Evolutionary conservation across 2,113 vertebrate species (phyloP).

Genomic region (Thermophis baileyi): DNA sequence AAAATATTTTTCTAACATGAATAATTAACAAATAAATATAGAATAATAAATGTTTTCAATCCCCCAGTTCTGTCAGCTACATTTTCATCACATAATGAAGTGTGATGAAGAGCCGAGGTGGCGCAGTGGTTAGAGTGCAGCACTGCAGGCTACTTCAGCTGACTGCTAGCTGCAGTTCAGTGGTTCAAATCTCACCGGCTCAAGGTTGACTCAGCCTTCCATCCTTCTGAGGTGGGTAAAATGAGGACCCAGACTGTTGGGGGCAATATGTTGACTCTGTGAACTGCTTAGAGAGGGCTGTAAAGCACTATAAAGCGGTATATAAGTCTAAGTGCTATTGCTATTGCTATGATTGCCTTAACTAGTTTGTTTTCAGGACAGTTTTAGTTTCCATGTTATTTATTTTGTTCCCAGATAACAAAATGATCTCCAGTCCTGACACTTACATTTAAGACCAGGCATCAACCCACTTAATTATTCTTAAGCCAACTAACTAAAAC

Average conservation of each 20-base stretch:
- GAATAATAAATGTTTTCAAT: neutral
- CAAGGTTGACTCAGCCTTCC: no score
- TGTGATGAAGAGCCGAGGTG: no score
- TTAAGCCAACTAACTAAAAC: neutral
- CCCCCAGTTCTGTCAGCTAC: neutral
- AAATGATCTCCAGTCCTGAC: neutral
- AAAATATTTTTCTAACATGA: neutral
- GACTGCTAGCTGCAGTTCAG: no score
- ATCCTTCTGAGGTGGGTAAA: no score
- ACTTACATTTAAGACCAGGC: neutral
- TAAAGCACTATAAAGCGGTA: no score
- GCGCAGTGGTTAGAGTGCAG: no score
- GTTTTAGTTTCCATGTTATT: neutral
- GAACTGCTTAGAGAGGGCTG: no score
- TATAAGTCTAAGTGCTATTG: no score
- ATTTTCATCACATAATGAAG: constrained; percentile 1
- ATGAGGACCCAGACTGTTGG: no score
- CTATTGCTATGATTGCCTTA: neutral
- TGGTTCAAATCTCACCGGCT: no score
- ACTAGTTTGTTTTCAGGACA: neutral
- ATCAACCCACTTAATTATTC: neutral
- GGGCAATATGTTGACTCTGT: no score
- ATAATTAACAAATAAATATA: neutral
- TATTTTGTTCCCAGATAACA: neutral
- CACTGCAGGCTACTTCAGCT: no score